These are phyloP conservation scores for Distichodus sexfasciatus DNA, from an alignment of 2,797 vertebrate species.

Conservation along the genomic window DNA sequence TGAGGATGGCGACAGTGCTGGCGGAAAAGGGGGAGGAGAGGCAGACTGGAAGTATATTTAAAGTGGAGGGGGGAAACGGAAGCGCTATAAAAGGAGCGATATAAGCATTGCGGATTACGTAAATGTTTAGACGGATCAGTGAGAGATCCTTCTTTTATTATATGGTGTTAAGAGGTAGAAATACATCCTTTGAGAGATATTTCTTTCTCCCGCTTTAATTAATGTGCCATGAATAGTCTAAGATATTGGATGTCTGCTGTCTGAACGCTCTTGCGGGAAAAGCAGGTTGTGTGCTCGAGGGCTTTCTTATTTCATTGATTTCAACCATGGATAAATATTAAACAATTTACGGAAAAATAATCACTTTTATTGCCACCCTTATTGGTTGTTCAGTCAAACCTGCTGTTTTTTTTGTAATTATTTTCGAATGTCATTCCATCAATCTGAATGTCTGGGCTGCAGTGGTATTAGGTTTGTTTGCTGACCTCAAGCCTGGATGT, in stretches of 20 bases:
- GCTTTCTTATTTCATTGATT: conserved; percentile 6
- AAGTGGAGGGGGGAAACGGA: conserved; percentile 12
- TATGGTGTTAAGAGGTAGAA: conserved; percentile 43
- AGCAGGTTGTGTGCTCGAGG: neutral
- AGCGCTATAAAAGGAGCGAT: conserved; percentile 24
- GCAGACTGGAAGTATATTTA: conserved; percentile 37
- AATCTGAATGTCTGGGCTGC: neutral
- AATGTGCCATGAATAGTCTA: conserved; percentile 47
- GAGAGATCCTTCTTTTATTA: conserved; percentile 46
- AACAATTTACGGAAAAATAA: neutral
- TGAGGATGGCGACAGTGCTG: neutral
- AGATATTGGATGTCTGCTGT: conserved; percentile 40
- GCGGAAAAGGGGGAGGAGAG: neutral
- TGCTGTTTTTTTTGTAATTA: neutral
- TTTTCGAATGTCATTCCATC: neutral
- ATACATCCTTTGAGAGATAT: conserved; percentile 47
- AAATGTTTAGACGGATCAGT: conserved; percentile 50
- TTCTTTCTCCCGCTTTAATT: conserved; percentile 45
- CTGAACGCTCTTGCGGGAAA: conserved; percentile 33
- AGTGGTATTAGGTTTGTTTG: too few relatives aligned
- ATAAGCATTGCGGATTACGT: conserved; percentile 42
- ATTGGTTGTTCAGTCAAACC: neutral
- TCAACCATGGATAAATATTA: conserved; percentile 23
- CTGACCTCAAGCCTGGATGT: too few relatives aligned
- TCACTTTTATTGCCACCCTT: neutral